Percentiles rank a stretch among this genome's conserved stretches.
phyloP scores from a whole-genome alignment of 1,140 invertebrate species.

The Trinorchestia longiramus region DNA sequence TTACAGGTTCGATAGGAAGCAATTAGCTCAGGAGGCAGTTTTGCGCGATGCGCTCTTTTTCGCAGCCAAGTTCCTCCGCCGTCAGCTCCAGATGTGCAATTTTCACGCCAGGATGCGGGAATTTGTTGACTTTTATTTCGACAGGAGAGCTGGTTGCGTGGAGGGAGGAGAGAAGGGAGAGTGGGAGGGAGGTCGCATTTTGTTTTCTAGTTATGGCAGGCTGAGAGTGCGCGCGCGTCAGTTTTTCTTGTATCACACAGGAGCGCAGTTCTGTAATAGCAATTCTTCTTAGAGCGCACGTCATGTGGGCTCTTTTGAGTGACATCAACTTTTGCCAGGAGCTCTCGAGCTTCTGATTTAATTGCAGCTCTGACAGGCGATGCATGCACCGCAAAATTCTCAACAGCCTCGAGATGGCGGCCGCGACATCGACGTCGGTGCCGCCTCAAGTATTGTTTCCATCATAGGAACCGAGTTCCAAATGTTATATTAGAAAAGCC shows the following conservation, averaged over 20 bases:
- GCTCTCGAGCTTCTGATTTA: slow-evolving; percentile 17
- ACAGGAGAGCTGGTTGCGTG: background rate
- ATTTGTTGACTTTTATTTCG: background rate
- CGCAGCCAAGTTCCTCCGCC: background rate
- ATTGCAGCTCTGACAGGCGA: background rate
- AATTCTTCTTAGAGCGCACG: background rate
- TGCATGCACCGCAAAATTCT: background rate
- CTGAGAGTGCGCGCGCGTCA: background rate
- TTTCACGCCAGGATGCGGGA: background rate
- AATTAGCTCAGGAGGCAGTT: background rate
- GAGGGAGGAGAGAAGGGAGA: too few relatives aligned
- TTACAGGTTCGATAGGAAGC: background rate
- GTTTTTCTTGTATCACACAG: background rate
- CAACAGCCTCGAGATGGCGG: background rate
- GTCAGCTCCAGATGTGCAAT: background rate
- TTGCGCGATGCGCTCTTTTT: background rate
- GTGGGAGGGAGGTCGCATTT: background rate
- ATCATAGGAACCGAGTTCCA: background rate
- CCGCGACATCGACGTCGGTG: background rate
- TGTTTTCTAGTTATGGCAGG: background rate
- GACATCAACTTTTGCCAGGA: background rate
- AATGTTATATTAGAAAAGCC: background rate
- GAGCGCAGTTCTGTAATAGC: background rate
- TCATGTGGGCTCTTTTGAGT: background rate
- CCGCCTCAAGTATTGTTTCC: background rate